A percentile compares a stretch with the other conserved stretches of the same genome.
Conservation (phyloP, 2,113 vertebrate species). For the Lophius piscatorius region DNA sequence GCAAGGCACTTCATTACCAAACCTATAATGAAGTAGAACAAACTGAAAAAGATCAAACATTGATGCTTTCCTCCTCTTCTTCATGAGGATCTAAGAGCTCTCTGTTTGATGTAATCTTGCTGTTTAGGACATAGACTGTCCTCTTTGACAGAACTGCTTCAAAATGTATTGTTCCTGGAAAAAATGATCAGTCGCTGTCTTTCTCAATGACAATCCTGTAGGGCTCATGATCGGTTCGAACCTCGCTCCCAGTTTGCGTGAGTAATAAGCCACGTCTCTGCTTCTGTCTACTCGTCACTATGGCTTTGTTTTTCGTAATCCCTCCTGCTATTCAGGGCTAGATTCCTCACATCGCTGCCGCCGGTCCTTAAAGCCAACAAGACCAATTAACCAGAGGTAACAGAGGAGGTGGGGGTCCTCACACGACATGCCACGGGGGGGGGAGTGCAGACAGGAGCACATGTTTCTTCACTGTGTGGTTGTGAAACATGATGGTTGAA, state of each 20-base stretch:
- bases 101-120: too few species aligned
- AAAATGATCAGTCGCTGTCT: not conserved
- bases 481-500: not conserved
- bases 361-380: constrained; percentile 58
- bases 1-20: constrained; percentile 3
- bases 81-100: too few species aligned
- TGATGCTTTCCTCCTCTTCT: too few species aligned
- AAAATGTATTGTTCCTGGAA: too few species aligned
- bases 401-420: constrained; percentile 33
- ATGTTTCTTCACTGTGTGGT: constrained; percentile 10
- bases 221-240: not conserved
- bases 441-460: constrained; percentile 17
- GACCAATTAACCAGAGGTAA: constrained; percentile 59
- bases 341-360: constrained; percentile 63
- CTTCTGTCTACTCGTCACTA: constrained; percentile 41
- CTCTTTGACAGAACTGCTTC: too few species aligned
- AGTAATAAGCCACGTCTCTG: constrained; percentile 61
- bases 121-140: not conserved
- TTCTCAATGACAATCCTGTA: constrained; percentile 5
- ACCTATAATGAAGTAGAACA: too few species aligned
- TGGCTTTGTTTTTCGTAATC: constrained; percentile 71
- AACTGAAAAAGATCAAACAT: too few species aligned
- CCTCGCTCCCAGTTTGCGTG: constrained; percentile 61
- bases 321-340: constrained; percentile 68
- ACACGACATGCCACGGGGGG: constrained; percentile 20